Conservation (phyloP, 2,888 invertebrate species). For the Stenoptilia bipunctidactyla region DNA sequence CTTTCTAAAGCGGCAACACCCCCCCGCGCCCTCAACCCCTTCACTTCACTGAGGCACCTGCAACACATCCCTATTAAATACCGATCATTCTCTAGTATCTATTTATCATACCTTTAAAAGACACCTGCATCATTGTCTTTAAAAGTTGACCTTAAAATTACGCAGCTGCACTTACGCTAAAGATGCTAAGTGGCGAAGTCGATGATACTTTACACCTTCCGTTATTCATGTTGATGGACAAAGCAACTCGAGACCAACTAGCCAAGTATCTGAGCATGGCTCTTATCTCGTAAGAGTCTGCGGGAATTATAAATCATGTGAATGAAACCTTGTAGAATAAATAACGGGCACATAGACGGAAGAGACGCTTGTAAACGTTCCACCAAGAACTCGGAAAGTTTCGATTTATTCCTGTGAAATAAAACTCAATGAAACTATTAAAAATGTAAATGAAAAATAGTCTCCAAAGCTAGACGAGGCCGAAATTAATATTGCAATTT, state of each 20-base stretch:
- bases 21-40: constrained; percentile 35
- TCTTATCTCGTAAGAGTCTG: neutral
- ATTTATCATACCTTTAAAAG: constrained; percentile 56
- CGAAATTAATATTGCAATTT: too few species aligned
- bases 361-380: too few species aligned
- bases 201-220: constrained; percentile 14
- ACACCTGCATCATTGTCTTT: constrained; percentile 62
- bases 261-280: neutral
- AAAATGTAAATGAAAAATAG: too few species aligned
- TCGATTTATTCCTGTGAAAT: too few species aligned
- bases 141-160: constrained; percentile 48
- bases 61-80: constrained; percentile 65
- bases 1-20: constrained; percentile 68
- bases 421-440: too few species aligned
- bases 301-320: too few species aligned
- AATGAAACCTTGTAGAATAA: too few species aligned
- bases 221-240: constrained; percentile 4
- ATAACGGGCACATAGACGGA: too few species aligned
- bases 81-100: constrained; percentile 66
- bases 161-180: constrained; percentile 27
- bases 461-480: too few species aligned
- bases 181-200: constrained; percentile 32
- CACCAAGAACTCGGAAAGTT: too few species aligned
- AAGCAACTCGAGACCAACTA: constrained; percentile 2
- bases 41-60: constrained; percentile 41